A percentile compares a stretch with the other conserved stretches of the same genome.
These are phyloP conservation scores for Radopholus similis DNA, from an alignment of 1,140 invertebrate genomes.

Conservation along the genomic window DNA sequence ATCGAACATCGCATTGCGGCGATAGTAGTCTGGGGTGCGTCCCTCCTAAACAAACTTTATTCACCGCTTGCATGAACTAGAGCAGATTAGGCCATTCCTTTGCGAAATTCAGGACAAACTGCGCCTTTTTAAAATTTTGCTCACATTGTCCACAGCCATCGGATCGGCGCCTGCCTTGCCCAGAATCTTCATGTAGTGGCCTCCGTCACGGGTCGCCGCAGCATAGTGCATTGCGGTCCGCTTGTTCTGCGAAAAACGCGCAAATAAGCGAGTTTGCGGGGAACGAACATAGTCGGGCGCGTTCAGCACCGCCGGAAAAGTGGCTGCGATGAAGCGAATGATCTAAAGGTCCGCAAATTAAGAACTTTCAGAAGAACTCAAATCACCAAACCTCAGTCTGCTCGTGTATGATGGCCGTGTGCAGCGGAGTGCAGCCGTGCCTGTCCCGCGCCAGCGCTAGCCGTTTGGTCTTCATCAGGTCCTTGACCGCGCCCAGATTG, in stretches of 20 bases:
- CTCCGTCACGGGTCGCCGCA: conserved; percentile 76
- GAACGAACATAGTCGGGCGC: conserved; percentile 55
- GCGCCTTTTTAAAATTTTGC: conserved; percentile 40
- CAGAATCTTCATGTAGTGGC: conserved; percentile 80
- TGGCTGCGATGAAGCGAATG: conserved; percentile 61
- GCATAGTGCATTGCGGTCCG: conserved; percentile 86
- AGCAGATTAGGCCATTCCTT: not conserved
- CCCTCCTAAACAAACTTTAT: conserved; percentile 56
- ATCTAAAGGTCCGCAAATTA: conserved; percentile 60
- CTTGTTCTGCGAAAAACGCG: conserved; percentile 66
- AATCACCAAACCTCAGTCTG: conserved; percentile 64
- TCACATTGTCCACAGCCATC: conserved; percentile 76
- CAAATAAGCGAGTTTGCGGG: not conserved
- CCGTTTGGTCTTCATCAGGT: conserved; percentile 65
- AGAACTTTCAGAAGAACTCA: not conserved
- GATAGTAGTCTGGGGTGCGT: conserved; percentile 57
- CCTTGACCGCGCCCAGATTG: conserved; percentile 66
- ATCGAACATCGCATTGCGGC: conserved; percentile 56
- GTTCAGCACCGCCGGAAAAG: conserved; percentile 53
- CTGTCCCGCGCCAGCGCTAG: conserved; percentile 71
- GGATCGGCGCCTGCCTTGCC: conserved; percentile 78
- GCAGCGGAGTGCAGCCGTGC: conserved; percentile 76
- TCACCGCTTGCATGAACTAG: not conserved
- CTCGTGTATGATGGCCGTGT: conserved; percentile 67
- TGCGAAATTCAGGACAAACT: conserved; percentile 16